Evolutionary conservation across 2,888 invertebrate species (phyloP), one percentile per base, ranked within the genome.

Genomic region (Willowsia nigromaculata): DNA sequence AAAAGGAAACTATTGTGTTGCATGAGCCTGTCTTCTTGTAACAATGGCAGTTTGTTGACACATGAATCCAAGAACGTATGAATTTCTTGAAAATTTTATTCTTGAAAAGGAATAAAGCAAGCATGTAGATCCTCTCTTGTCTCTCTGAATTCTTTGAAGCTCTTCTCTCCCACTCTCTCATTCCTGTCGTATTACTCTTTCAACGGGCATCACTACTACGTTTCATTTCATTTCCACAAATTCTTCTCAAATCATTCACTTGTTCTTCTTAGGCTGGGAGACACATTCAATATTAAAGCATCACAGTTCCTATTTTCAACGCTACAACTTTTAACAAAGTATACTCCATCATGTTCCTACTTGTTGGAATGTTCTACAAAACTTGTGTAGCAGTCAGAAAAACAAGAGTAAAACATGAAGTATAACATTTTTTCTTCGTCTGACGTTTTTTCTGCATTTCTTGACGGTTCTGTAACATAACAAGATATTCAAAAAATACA

Each of bases 81-180:
- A 37, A 65, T 65, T 65, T 37, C 65, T 18, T 37, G n/a, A 37
- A 65, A 65, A 65, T 11, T 18, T 33, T 15, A 65, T 33, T 59
- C 59, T 59, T 33, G 3, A 37, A 33, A n/a, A 65, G 3, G 15
- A n/a, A 59, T 9, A 59, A 65, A 33, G 65, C 33, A 65, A 37
- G 33, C 7, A 65, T 18, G n/a, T 18, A 65, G 37, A 65, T 37
- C n/a, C 5, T 0, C 27, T 22, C n/a, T n/a, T n/a, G 37, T 33
- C 25, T 65, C 25, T 65, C n/a, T 65, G 18, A n/a, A 37, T n/a
- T 37, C 65, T 62, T 62, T 62, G 62, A 62, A 30, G 62, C 59
- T 59, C 27, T 59, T 15, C n/a, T 65, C 15, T 4, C n/a, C 13
- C n/a, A 18, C 7, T 30, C n/a, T 15, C 33, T 33, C n/a, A n/a